Evolutionary conservation across 2,797 vertebrate species (phyloP).

Genomic region (Pteropus rufus): DNA sequence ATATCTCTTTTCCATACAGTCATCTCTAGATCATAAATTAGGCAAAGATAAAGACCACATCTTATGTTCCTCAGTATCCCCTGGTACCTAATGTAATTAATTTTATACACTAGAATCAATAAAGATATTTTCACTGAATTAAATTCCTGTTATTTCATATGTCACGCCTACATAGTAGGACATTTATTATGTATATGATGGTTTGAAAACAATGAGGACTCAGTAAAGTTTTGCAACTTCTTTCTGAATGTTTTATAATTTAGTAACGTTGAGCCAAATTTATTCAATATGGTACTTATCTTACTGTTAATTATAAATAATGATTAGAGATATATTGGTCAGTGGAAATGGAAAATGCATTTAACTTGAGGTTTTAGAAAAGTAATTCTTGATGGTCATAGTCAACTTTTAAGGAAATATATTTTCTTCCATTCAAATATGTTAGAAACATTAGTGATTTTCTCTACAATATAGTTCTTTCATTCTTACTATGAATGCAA

Average conservation of each 20-base stretch:
- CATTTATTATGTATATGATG: not conserved
- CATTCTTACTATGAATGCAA: not conserved
- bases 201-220: not conserved
- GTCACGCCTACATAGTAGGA: not conserved
- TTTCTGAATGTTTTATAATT: not conserved
- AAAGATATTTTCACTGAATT: not conserved
- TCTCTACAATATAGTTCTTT: not conserved
- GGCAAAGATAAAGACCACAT: not conserved
- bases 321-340: not conserved
- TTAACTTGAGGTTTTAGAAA: constrained; percentile 16
- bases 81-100: not conserved
- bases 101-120: not conserved
- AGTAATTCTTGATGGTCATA: not conserved
- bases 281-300: not conserved
- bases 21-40: not conserved
- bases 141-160: not conserved
- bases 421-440: not conserved
- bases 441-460: constrained; percentile 8
- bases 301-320: not conserved
- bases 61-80: not conserved
- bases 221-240: not conserved
- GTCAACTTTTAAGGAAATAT: constrained; percentile 10
- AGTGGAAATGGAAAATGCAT: not conserved
- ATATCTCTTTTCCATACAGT: not conserved
- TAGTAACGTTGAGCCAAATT: not conserved